phyloP scores from a whole-genome alignment of 2,113 vertebrate genomes.

The Delphinapterus leucas region DNA sequence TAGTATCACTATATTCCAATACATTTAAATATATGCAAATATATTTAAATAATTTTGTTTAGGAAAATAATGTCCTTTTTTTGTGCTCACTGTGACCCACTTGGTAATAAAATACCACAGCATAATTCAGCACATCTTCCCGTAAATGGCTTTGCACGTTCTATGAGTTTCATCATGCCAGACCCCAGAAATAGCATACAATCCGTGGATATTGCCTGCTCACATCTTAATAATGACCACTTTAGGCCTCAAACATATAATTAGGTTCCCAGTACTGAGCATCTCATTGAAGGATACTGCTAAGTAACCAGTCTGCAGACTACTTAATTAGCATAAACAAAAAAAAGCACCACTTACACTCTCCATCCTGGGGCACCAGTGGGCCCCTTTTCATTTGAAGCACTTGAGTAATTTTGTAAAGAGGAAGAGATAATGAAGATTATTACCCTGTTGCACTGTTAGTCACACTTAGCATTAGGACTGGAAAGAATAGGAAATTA shows the following conservation, averaged over 20 bases:
- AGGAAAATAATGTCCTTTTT: background rate
- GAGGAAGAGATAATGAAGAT: slow-evolving; percentile 73
- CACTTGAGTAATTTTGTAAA: slow-evolving; percentile 79
- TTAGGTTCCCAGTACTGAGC: slow-evolving; percentile 69
- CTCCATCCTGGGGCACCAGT: slow-evolving; percentile 53
- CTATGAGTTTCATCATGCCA: background rate
- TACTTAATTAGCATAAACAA: slow-evolving; percentile 78
- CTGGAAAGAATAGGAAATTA: slow-evolving; percentile 69
- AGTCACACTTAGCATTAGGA: slow-evolving; percentile 69
- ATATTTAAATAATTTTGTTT: background rate
- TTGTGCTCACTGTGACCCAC: background rate
- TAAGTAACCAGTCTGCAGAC: slow-evolving; percentile 73
- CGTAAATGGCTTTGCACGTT: background rate
- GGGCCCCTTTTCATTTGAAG: slow-evolving; percentile 46
- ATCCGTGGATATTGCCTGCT: slow-evolving; percentile 9
- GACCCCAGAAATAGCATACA: background rate
- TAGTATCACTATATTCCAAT: background rate
- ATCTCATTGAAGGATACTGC: slow-evolving; percentile 65
- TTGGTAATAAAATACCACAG: background rate
- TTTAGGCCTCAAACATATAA: slow-evolving; percentile 71
- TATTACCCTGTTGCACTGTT: slow-evolving; percentile 75
- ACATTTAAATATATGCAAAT: background rate
- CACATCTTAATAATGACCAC: slow-evolving; percentile 72
- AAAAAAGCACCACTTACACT: slow-evolving; percentile 62
- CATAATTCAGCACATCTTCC: background rate